Conservation (phyloP, 2,888 invertebrate genomes). For the Nephrotoma appendiculata region DNA sequence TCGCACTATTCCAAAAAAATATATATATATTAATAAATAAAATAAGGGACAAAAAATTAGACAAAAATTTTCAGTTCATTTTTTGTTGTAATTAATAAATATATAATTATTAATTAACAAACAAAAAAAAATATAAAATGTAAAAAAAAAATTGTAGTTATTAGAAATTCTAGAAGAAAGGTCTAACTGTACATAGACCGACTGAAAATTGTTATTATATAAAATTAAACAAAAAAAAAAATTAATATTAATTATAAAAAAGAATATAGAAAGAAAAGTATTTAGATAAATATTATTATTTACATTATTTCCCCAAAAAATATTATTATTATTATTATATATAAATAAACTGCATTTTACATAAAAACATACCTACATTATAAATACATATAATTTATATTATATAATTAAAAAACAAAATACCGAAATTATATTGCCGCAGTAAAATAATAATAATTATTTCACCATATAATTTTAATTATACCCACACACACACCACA, state of each 20-base stretch:
- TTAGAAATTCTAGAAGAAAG: slow-evolving; percentile 3
- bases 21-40: neutral
- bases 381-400: neutral
- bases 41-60: neutral
- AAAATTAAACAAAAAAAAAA: slow-evolving; percentile 9
- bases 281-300: slow-evolving; percentile 1
- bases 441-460: neutral
- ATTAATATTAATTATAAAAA: slow-evolving; percentile 7
- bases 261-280: neutral
- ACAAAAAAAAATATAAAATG: neutral
- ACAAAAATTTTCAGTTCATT: neutral
- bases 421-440: neutral
- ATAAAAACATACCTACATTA: neutral
- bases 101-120: neutral
- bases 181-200: slow-evolving; percentile 12
- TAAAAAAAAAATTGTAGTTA: slow-evolving; percentile 4
- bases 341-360: slow-evolving; percentile 1
- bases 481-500: neutral
- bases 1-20: neutral
- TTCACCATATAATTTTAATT: neutral
- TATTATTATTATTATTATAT: neutral
- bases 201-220: slow-evolving; percentile 13
- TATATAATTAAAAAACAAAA: neutral
- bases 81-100: neutral
- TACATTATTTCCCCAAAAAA: neutral